Conservation (phyloP, 2,888 invertebrate genomes). For the Xestia ashworthii region DNA sequence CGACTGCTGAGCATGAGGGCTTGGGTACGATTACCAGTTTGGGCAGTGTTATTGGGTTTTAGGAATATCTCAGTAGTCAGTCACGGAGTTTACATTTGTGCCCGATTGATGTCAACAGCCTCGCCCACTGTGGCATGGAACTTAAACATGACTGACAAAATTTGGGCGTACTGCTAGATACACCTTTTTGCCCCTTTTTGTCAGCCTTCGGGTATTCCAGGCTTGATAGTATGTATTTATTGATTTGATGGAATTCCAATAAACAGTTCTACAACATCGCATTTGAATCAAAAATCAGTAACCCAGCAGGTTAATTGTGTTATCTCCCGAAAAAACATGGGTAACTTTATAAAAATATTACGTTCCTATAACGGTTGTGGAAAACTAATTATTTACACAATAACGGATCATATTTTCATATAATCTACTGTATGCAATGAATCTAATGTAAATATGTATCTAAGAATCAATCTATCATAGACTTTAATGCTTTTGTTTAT, state of each 20-base stretch:
- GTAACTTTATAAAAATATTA: slow-evolving; percentile 5
- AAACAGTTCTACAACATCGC: neutral
- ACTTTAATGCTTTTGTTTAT: slow-evolving; percentile 16
- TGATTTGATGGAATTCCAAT: neutral
- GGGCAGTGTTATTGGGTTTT: neutral
- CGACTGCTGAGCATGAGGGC: neutral
- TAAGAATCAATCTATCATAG: slow-evolving; percentile 23
- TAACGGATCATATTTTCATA: slow-evolving; percentile 42
- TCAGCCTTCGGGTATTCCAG: neutral
- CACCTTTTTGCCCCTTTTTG: neutral
- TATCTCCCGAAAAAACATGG: neutral
- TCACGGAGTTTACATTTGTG: neutral
- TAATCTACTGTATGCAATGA: slow-evolving; percentile 8
- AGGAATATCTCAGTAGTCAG: neutral
- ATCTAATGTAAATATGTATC: slow-evolving; percentile 28
- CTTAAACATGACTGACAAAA: neutral
- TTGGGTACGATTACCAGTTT: neutral
- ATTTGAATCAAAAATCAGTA: neutral
- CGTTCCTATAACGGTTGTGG: slow-evolving; percentile 61
- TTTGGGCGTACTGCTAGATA: neutral
- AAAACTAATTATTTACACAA: slow-evolving; percentile 30
- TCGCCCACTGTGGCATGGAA: neutral
- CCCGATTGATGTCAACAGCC: neutral
- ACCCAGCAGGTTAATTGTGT: neutral
- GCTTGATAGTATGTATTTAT: neutral